Conservation (phyloP, 2,113 vertebrate species). For the Ahaetulla prasina region DNA sequence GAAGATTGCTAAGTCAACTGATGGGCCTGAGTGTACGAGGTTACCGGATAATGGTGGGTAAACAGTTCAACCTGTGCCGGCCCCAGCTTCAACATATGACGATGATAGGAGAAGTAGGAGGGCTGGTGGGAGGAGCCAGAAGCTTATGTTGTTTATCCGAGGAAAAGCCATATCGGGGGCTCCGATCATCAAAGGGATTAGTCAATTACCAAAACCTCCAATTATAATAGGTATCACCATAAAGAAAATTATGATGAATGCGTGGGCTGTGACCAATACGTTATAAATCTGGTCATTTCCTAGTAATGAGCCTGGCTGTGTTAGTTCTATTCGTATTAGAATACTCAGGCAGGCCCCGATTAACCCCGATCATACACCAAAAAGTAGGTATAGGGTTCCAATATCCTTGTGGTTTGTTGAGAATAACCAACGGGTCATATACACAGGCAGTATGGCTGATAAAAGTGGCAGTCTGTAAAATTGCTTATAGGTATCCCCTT, state of each 20-base stretch:
- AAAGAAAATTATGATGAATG: not conserved
- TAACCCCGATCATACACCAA: accelerated
- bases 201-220: not conserved
- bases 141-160: not conserved
- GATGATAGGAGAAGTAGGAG: not conserved
- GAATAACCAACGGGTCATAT: too few relatives aligned
- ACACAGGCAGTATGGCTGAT: too few relatives aligned
- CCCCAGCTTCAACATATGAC: not conserved
- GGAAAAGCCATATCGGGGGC: slow-evolving; percentile 31
- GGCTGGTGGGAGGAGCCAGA: not conserved
- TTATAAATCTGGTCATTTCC: not conserved
- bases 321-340: too few relatives aligned
- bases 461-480: too few relatives aligned
- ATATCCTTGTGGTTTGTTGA: too few relatives aligned
- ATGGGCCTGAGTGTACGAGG: not conserved
- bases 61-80: not conserved
- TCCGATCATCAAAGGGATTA: slow-evolving; percentile 40
- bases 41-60: not conserved
- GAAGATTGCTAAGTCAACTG: not conserved
- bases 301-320: accelerated
- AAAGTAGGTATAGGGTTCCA: too few relatives aligned
- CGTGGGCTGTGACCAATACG: not conserved
- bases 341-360: too few relatives aligned
- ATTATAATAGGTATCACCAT: not conserved
- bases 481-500: too few relatives aligned